Percentiles rank a stretch among this genome's conserved stretches.
Evolutionary conservation across 1,140 invertebrate species (phyloP).

Genomic region (Calephelis nemesis): DNA sequence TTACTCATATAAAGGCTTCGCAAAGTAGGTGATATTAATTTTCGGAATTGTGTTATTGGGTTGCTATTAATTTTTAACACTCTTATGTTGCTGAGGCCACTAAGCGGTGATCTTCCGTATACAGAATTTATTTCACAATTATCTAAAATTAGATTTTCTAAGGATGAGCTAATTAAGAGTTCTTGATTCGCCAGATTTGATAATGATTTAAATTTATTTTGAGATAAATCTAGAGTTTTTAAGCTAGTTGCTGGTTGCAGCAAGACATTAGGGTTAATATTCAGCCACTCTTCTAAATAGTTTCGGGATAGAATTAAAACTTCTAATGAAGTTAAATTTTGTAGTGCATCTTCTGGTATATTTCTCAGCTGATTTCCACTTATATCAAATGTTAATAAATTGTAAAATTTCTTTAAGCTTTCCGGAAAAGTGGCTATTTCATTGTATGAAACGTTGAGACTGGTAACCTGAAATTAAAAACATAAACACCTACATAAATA

Average conservation of each 20-base stretch:
- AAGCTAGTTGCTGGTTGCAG: slow-evolving; percentile 68
- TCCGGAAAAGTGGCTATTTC: slow-evolving; percentile 78
- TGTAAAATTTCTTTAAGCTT: slow-evolving; percentile 57
- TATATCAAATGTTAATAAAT: slow-evolving; percentile 79
- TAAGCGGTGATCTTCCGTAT: slow-evolving; percentile 74
- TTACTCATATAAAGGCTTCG: slow-evolving; percentile 79
- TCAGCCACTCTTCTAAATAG: slow-evolving; percentile 76
- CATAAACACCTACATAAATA: too few species aligned
- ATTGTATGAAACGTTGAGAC: slow-evolving; percentile 82
- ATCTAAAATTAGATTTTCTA: slow-evolving; percentile 75
- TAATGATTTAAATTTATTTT: slow-evolving; percentile 71
- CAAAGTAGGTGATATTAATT: slow-evolving; percentile 76
- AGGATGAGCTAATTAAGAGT: slow-evolving; percentile 71
- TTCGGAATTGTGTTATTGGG: slow-evolving; percentile 69
- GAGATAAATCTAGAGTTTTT: slow-evolving; percentile 73
- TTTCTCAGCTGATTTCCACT: slow-evolving; percentile 77
- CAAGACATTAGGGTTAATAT: slow-evolving; percentile 74
- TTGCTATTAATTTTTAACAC: slow-evolving; percentile 79
- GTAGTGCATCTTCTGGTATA: slow-evolving; percentile 65
- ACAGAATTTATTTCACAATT: slow-evolving; percentile 78
- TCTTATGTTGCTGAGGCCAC: slow-evolving; percentile 76
- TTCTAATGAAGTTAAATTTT: slow-evolving; percentile 75
- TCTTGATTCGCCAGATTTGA: slow-evolving; percentile 74
- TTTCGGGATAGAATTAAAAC: slow-evolving; percentile 79
- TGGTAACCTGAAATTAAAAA: slow-evolving; percentile 64